Base-by-base conservation (phyloP, 1,140 invertebrate species). In the Atta texana region DNA sequence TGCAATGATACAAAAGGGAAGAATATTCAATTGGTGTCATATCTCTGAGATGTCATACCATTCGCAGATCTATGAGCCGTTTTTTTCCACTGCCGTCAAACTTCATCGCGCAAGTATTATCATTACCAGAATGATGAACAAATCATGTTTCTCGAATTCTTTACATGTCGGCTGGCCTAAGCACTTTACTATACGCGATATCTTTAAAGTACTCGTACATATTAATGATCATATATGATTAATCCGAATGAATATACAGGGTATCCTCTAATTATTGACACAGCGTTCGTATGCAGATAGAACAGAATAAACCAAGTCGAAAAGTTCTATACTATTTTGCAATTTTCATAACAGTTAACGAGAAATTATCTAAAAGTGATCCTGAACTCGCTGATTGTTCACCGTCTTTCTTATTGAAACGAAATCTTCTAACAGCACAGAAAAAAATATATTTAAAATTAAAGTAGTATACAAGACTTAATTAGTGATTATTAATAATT, bases 71-170 rank as follows among this genome's bases (percentile, higher is more conserved):
- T 63, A 63, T 12, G n/a, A 61, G 80, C 55, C 55, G 39, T 69
- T 57, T 63, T 39, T 61, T 68, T 59, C 21, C 78, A 84, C 80
- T 84, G 80, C 69, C 80, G 24, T 34, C 28, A 55, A 51, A 24
- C 57, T 75, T 84, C 49, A 49, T 74, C 39, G 28, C 39, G 24
- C n/a, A 31, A 61, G 2, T 61, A 12, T 61, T 21, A 44, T 34
- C n/a, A 44, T 34, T 44, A 14, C 7, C 24, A 84, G 53, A 24
- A 4, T 61, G 31, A 14, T 51, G 16, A 63, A 7, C 39, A 53
- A 51, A 87, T 64, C 77, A 39, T 18, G 49, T 51, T 49, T 61
- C 18, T 53, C n/a, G 24, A 28, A 85, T 21, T 49, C 28, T 76
- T 69, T 57, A 64, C 31, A 66, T 53, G 44, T 28, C 16, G 49